Conservation (phyloP, 2,888 invertebrate genomes). For the Chydorus sphaericus region DNA sequence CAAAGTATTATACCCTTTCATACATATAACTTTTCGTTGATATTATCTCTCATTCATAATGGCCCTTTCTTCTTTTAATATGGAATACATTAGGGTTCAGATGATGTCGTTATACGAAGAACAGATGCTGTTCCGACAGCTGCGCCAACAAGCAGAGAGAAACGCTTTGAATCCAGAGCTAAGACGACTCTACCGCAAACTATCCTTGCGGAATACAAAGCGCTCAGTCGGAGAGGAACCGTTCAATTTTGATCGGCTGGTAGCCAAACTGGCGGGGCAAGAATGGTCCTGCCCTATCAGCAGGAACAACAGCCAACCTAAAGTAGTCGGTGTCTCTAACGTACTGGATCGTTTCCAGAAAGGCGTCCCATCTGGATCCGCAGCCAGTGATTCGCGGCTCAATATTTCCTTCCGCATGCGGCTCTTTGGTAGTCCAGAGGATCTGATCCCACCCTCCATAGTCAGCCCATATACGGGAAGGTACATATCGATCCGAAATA, state of each 20-base stretch:
- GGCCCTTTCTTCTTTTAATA: neutral
- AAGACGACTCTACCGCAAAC: conserved; percentile 39
- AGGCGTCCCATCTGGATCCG: neutral
- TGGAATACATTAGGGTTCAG: conserved; percentile 19
- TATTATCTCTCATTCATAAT: neutral
- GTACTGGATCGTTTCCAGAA: conserved; percentile 26
- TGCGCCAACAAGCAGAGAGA: conserved; percentile 23
- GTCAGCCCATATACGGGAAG: conserved; percentile 31
- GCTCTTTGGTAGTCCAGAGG: conserved; percentile 27
- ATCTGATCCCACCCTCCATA: conserved; percentile 27
- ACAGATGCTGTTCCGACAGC: conserved; percentile 25
- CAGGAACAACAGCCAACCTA: neutral
- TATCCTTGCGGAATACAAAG: conserved; percentile 40
- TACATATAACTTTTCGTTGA: too few species aligned
- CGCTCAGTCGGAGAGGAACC: conserved; percentile 38
- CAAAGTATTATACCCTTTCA: neutral
- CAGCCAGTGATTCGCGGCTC: conserved; percentile 21
- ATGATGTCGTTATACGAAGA: conserved; percentile 37
- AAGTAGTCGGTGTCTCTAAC: neutral
- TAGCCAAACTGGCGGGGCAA: conserved; percentile 8
- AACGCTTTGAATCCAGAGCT: conserved; percentile 26
- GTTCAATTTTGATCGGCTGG: conserved; percentile 38
- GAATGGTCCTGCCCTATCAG: neutral
- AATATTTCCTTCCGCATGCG: conserved; percentile 21
- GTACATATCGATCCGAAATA: neutral